Percentiles rank a stretch among this genome's conserved stretches.
These are phyloP conservation scores for Xanthorhoe spadicearia DNA, from an alignment of 2,888 invertebrate species.

Conservation along the genomic window DNA sequence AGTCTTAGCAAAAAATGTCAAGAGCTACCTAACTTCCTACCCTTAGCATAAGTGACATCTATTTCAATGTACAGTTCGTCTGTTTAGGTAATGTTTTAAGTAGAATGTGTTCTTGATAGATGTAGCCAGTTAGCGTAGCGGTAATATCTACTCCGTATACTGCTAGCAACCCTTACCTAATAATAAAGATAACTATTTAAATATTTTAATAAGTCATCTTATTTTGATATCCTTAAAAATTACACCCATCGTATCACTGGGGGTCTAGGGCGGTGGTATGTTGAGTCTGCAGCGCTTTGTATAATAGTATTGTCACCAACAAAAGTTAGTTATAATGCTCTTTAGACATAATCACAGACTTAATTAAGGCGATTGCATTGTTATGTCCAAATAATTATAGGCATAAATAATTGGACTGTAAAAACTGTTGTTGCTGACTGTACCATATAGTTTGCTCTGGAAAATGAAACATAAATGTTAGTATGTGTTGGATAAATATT, in stretches of 20 bases:
- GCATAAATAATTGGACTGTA: no score
- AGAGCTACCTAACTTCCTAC: no score
- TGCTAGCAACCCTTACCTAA: background rate
- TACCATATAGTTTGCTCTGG: background rate
- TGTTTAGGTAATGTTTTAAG: background rate
- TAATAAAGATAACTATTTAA: background rate
- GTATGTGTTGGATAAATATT: constrained; percentile 80
- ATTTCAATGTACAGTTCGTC: background rate
- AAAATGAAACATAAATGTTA: constrained; percentile 44
- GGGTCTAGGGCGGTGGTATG: no score
- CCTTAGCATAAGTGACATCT: background rate
- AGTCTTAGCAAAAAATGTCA: no score
- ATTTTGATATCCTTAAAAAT: background rate
- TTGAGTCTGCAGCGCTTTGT: no score
- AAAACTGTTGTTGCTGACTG: background rate
- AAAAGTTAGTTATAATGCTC: no score
- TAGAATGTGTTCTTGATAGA: background rate
- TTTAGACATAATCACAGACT: no score
- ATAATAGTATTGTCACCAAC: no score
- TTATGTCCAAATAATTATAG: no score
- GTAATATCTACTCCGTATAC: background rate
- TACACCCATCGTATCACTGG: no score
- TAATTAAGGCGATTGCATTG: no score
- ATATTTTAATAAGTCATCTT: background rate
- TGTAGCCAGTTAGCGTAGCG: background rate